These are phyloP conservation scores for Tridacna gigas DNA, from an alignment of 2,888 invertebrate species.

Conservation along the genomic window DNA sequence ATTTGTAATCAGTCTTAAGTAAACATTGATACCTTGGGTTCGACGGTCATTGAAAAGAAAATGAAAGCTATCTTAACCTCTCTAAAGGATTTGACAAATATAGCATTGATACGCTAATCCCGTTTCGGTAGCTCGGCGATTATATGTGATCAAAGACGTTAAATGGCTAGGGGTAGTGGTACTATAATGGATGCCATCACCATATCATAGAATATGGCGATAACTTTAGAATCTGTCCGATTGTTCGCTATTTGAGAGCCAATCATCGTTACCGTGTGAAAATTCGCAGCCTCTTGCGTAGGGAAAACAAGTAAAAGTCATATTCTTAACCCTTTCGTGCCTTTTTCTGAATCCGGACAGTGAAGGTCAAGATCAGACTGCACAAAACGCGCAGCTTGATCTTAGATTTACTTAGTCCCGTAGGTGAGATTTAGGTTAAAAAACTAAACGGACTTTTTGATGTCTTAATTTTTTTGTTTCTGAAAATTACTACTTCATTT, in stretches of 20 bases:
- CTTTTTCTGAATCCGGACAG: too few relatives aligned
- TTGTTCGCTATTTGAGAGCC: slow-evolving; percentile 11
- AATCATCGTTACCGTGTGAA: slow-evolving; percentile 16
- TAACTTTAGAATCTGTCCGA: neutral
- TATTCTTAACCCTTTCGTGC: too few relatives aligned
- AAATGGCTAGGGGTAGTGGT: neutral
- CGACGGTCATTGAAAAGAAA: slow-evolving; percentile 18
- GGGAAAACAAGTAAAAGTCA: neutral
- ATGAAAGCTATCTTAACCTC: slow-evolving; percentile 16
- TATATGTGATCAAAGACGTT: neutral
- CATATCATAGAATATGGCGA: neutral
- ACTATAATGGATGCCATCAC: slow-evolving; percentile 10
- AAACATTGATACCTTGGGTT: slow-evolving; percentile 50
- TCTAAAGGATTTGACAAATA: slow-evolving; percentile 28
- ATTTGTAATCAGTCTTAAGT: slow-evolving; percentile 26
- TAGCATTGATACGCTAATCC: slow-evolving; percentile 20
- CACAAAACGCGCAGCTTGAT: too few relatives aligned
- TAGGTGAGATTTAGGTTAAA: too few relatives aligned
- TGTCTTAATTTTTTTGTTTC: too few relatives aligned
- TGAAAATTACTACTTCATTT: too few relatives aligned
- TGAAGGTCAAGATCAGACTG: too few relatives aligned
- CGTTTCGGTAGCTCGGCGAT: slow-evolving; percentile 4
- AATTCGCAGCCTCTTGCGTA: slow-evolving; percentile 8
- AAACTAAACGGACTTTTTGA: too few relatives aligned
- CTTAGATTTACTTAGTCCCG: too few relatives aligned